Evolutionary conservation across 2,113 vertebrate species (phyloP), one percentile per base, ranked within the genome.

Genomic region (Seriola aureovittata): DNA sequence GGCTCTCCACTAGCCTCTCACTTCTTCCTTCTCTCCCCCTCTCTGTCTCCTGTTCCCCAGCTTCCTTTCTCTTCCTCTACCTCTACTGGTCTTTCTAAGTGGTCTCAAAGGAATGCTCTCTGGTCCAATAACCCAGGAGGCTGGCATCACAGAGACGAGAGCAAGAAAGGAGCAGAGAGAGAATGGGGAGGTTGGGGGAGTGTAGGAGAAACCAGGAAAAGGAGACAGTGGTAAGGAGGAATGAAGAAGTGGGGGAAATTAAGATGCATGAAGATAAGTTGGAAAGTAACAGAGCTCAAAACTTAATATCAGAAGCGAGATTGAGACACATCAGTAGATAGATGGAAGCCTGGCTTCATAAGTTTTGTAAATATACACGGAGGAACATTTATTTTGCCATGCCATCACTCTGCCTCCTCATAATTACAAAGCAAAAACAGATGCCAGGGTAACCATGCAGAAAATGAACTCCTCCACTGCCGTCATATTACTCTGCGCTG

Each of bases 381-480:
- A 87, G 89, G 90, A 85, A 66, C 80, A 54, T 90, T 90, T 87
- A 88, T 87, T 88, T 85, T 12, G 62, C 78, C 73, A 16, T 84
- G 72, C 89, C 89, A 86, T 90, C 72, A 11, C 67, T 85, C 85
- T 87, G 88, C 90, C 88, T 90, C 82, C 67, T 85, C 85, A 92
- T 91, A 91, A 93, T 59, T 93, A 91, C 32, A 66, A 91, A 54
- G 78, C 91, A 80, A 29, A 92, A 92, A 92, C 92, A 94, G 93
- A 94, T 93, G 94, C 92, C 92, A 90, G 91, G 90, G 84, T 92
- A 94, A 93, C 92, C 94, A 93, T 90, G 94, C 94, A 94, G 94
- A 94, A 93, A 94, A 93, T 91, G 90, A 94, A 93, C 85, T 85
- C 84, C 88, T 86, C 86, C 72, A 46, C 82, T 48, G 83, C 80